A percentile compares a stretch with the other conserved stretches of the same genome.
Evolutionary conservation across 2,888 invertebrate genomes (phyloP).

Genomic region (Hermodice carunculata): DNA sequence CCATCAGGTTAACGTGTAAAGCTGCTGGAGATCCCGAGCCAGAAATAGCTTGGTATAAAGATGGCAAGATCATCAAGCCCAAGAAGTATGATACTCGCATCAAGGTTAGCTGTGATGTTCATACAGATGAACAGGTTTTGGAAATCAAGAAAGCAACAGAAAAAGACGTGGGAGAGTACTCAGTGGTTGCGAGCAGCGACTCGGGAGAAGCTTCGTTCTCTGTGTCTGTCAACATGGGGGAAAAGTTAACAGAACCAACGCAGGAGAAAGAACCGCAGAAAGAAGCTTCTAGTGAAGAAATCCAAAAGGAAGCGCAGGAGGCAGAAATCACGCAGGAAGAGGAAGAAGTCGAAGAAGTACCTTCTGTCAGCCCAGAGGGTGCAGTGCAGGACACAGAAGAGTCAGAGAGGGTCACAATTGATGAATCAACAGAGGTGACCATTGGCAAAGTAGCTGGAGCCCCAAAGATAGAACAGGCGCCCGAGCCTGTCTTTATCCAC

Average conservation of each 20-base stretch:
- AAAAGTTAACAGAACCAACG: background rate
- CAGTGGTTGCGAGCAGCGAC: constrained; percentile 1
- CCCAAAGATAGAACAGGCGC: background rate
- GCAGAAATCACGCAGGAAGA: constrained; percentile 9
- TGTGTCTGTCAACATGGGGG: too few relatives aligned
- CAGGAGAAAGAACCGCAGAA: too few relatives aligned
- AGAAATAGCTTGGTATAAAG: constrained; percentile 62
- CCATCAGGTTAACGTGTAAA: constrained; percentile 22
- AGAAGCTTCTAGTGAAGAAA: background rate
- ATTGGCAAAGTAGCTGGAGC: too few relatives aligned
- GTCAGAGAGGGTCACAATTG: background rate
- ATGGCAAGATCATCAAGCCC: constrained; percentile 43
- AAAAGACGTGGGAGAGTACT: constrained; percentile 14
- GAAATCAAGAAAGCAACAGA: constrained; percentile 1
- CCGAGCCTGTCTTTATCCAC: background rate
- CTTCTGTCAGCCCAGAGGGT: background rate
- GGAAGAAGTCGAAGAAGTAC: constrained; percentile 7
- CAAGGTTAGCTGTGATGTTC: constrained; percentile 1
- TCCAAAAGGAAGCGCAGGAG: too few relatives aligned
- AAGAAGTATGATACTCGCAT: constrained; percentile 22
- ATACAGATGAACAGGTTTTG: background rate
- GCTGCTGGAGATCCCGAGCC: constrained; percentile 36
- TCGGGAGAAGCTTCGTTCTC: too few relatives aligned
- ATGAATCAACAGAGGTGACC: too few relatives aligned
- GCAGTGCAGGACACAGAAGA: background rate